phyloP scores from a whole-genome alignment of 2,113 vertebrate genomes.

The Neodon shergylaensis region DNA sequence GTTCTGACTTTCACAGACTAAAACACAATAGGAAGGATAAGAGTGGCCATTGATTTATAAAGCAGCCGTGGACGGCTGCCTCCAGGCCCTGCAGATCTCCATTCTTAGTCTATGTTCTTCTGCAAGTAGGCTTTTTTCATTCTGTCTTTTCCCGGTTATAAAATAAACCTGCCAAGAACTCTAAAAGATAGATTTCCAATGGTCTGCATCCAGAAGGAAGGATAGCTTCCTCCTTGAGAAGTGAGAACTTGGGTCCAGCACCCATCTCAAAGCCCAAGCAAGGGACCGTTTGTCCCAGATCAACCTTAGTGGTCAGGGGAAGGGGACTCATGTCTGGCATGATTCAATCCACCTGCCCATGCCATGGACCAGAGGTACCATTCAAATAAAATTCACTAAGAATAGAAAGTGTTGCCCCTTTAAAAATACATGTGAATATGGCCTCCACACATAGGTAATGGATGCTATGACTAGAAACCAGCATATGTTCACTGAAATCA shows the following conservation, averaged over 20 bases:
- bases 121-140: background rate
- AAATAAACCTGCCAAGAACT: background rate
- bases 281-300: background rate
- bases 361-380: background rate
- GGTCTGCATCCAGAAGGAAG: background rate
- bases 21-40: background rate
- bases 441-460: background rate
- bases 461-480: background rate
- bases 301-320: background rate
- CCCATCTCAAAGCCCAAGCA: background rate
- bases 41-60: accelerated
- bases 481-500: conserved; percentile 30
- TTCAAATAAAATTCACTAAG: background rate
- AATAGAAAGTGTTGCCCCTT: background rate
- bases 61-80: background rate
- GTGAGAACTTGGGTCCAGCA: background rate
- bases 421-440: background rate
- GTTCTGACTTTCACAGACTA: accelerated
- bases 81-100: background rate
- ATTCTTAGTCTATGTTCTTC: too few species aligned
- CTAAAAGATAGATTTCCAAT: background rate
- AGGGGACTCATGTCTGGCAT: accelerated
- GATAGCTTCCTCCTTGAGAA: background rate
- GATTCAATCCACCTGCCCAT: background rate
- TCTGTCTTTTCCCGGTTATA: background rate